Percentiles rank a stretch among this genome's conserved stretches.
These are phyloP conservation scores for Tympanuchus pallidicinctus DNA, from an alignment of 2,113 vertebrate genomes.

Conservation along the genomic window DNA sequence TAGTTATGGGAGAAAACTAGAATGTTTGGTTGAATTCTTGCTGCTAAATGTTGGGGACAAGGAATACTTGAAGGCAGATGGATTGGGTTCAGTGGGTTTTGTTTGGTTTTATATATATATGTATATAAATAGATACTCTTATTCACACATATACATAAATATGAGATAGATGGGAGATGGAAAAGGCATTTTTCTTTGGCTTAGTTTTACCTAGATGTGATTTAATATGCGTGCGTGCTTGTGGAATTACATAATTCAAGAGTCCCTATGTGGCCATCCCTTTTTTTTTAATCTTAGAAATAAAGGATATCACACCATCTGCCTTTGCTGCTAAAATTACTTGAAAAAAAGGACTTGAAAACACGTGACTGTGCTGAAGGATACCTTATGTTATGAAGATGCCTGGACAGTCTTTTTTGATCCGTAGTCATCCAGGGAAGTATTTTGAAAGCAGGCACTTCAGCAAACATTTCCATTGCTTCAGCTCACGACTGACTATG, in stretches of 20 bases:
- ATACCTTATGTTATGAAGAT: background rate
- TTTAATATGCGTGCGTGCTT: background rate
- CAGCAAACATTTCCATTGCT: background rate
- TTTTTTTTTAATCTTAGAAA: background rate
- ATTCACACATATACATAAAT: background rate
- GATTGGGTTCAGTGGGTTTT: background rate
- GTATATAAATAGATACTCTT: background rate
- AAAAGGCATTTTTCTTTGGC: background rate
- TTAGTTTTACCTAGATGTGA: background rate
- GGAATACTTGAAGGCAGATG: background rate
- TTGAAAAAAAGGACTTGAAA: background rate
- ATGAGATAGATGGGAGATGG: background rate
- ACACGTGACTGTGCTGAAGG: background rate
- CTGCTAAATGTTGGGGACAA: background rate
- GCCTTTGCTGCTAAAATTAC: background rate
- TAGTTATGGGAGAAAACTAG: background rate
- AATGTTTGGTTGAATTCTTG: background rate
- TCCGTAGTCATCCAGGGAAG: background rate
- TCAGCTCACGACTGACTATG: background rate
- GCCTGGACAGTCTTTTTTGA: background rate
- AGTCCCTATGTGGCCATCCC: background rate
- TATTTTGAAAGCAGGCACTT: constrained; percentile 28
- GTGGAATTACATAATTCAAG: background rate
- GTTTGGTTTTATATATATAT: background rate
- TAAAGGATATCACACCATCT: background rate